A percentile compares a stretch with the other conserved stretches of the same genome.
phyloP scores from a whole-genome alignment of 2,888 invertebrate species.

The Drosophila merina region DNA sequence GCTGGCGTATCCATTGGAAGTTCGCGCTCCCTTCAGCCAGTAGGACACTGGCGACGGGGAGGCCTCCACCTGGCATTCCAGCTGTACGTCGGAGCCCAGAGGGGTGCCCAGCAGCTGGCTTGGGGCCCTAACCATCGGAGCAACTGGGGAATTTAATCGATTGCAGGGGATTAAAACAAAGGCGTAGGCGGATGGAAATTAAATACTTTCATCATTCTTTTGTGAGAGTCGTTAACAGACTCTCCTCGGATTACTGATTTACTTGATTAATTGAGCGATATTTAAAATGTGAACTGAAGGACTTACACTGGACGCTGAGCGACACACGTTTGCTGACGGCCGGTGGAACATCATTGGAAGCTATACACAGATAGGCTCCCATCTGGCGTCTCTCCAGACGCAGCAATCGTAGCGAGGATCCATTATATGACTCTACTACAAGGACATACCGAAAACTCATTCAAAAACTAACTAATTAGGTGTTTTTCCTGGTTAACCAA shows the following conservation, averaged over 20 bases:
- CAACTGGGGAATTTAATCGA: conserved; percentile 86
- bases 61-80: conserved; percentile 95
- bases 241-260: background rate
- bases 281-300: conserved; percentile 4
- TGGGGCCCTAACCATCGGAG: conserved; percentile 94
- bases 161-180: background rate
- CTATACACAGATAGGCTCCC: conserved; percentile 96
- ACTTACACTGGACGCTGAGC: conserved; percentile 95
- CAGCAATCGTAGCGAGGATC: conserved; percentile 89
- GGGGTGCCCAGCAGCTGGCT: conserved; percentile 95
- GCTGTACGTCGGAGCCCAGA: conserved; percentile 92
- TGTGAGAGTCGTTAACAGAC: background rate
- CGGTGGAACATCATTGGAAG: conserved; percentile 95
- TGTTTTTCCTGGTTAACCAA: conserved; percentile 42
- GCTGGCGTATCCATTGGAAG: conserved; percentile 81
- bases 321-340: conserved; percentile 95
- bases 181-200: background rate
- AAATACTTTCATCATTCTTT: background rate
- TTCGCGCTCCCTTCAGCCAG: conserved; percentile 84
- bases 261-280: background rate
- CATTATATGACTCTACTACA: conserved; percentile 90
- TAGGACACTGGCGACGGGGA: conserved; percentile 87
- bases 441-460: background rate
- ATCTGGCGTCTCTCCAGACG: conserved; percentile 94
- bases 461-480: rapidly evolving